phyloP scores from a whole-genome alignment of 2,113 vertebrate genomes.

The Pelecanus crispus region DNA sequence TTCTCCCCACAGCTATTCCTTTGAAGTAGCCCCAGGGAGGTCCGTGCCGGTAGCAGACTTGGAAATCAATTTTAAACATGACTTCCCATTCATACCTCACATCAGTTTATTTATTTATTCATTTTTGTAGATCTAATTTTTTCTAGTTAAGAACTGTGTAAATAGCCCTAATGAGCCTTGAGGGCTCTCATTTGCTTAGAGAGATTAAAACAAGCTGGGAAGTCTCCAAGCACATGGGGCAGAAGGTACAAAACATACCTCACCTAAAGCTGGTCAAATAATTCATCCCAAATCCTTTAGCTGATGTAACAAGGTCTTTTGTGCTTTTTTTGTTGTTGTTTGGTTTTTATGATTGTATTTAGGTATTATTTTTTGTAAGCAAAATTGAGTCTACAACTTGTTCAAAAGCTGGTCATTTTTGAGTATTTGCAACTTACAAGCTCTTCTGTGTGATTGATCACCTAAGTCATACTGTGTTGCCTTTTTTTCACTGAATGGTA shows the following conservation, averaged over 20 bases:
- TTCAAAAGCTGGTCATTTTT: background rate
- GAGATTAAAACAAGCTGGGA: slow-evolving; percentile 61
- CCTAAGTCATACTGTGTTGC: background rate
- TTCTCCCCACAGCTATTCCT: background rate
- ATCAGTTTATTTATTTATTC: slow-evolving; percentile 56
- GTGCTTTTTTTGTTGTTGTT: background rate
- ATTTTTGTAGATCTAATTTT: slow-evolving; percentile 64
- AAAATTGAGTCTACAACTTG: background rate
- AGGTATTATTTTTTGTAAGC: background rate
- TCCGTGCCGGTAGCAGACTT: background rate
- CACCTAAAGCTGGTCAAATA: background rate
- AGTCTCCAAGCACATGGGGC: background rate
- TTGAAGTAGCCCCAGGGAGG: slow-evolving; percentile 1
- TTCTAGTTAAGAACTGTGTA: slow-evolving; percentile 64
- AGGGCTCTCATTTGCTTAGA: slow-evolving; percentile 67
- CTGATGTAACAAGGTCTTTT: background rate
- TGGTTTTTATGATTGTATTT: background rate
- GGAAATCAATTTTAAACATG: slow-evolving; percentile 28
- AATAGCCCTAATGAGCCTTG: slow-evolving; percentile 69
- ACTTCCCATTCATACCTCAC: slow-evolving; percentile 40
- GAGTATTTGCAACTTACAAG: background rate
- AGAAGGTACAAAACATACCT: background rate
- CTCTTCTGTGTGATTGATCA: background rate
- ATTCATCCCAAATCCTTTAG: background rate
- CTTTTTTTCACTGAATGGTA: background rate